Conservation (phyloP, 2,113 vertebrate genomes). For the Bos taurus region ARS-UCD2.0 NC_037335.1:111620001-111620500, state of each 20-base stretch:
- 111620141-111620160: not conserved
- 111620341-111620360: not conserved
- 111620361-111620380: not conserved
- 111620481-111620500: not conserved
- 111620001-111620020: not conserved
- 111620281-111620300: accelerated
- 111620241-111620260: not conserved
- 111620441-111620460: not conserved
- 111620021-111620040: not conserved
- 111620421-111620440: not conserved
- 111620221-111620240: not conserved
- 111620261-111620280: no score
- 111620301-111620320: not conserved
- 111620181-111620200: not conserved
- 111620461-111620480: not conserved
- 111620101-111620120: not conserved
- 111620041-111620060: not conserved
- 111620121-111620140: not conserved
- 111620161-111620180: not conserved
- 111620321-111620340: not conserved
- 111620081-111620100: not conserved
- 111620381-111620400: not conserved
- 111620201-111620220: no score
- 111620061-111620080: not conserved
- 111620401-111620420: not conserved